A percentile compares a stretch with the other conserved stretches of the same genome.
Conservation (phyloP, 2,113 vertebrate genomes). For the Cottus gobio region DNA sequence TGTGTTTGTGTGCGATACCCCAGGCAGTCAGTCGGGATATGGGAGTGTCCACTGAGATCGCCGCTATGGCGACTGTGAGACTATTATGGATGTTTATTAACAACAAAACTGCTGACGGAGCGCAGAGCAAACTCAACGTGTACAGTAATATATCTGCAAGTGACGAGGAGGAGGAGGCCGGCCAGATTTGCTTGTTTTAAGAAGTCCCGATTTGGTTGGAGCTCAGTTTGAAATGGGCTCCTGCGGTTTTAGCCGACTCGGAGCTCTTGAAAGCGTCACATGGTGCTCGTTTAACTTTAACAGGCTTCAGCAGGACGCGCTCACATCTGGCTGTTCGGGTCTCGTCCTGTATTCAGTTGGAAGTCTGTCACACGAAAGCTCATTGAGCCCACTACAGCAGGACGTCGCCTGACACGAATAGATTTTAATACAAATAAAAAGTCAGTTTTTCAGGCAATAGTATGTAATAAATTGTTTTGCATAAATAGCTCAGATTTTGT, state of each 20-base stretch:
- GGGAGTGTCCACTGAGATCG: not conserved
- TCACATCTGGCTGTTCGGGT: slow-evolving; percentile 12
- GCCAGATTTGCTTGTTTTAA: not conserved
- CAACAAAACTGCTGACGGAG: slow-evolving; percentile 15
- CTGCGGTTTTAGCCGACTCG: slow-evolving; percentile 37
- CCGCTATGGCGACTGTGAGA: slow-evolving; percentile 16
- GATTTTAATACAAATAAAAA: not conserved
- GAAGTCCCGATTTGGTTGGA: slow-evolving; percentile 45
- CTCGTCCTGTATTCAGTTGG: not conserved
- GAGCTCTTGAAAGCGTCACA: slow-evolving; percentile 20
- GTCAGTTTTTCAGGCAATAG: not conserved
- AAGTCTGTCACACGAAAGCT: not conserved
- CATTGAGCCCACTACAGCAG: not conserved
- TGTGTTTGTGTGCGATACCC: slow-evolving; percentile 6
- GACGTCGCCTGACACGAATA: not conserved
- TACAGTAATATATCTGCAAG: slow-evolving; percentile 9
- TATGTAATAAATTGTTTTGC: no score
- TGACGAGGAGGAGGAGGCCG: not conserved
- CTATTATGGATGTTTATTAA: slow-evolving; percentile 8
- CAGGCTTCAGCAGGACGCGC: slow-evolving; percentile 6
- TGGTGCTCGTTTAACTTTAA: slow-evolving; percentile 20
- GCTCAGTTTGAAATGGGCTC: slow-evolving; percentile 41
- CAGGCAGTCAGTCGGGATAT: slow-evolving; percentile 1
- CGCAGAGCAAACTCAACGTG: not conserved
- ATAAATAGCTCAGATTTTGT: not conserved